Base-by-base conservation (phyloP, 2,113 vertebrate genomes). In the Pseudopodoces humilis region DNA sequence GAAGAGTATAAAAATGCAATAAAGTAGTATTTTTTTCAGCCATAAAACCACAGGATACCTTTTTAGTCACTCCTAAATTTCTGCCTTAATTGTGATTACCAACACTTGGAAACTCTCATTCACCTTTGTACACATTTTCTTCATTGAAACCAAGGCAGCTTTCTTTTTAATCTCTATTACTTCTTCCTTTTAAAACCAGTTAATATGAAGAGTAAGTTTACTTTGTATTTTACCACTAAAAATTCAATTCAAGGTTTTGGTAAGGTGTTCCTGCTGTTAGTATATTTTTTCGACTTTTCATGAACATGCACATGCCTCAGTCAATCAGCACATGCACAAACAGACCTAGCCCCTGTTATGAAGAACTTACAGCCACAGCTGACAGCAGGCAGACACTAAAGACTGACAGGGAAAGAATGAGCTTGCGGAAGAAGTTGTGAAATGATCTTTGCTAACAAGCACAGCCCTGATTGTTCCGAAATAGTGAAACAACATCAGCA, bases 291-390 rank as follows among this genome's bases (percentile, higher is more conserved):
- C 2, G 0, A 27, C 27, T 87, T 82, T 46, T 67, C 21, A 20
- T 49, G 50, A 31, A 46, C 9, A 41, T 28, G 11, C 6, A 6
- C n/a, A 19, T 23, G 28, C 5, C 8, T 69, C 63, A 76, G 8
- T 24, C 21, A 53, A 18, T 28, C 53, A 56, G 19, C 4, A 35
- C 6, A 28, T 4, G 5, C 24, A 41, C 5, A 58, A 72, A 15
- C 3, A 53, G 35, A 63, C 27, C 2, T 20, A 64, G 44, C 0
- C 17, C 5, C 44, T 30, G 5, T 15, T 52, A 53, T 0, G 18
- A 31, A 43, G 46, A 69, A 7, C 20, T 74, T 58, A 30, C 2
- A 15, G 30, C 9, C 46, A n/a, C 19, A 75, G 56, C 18, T 4
- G 4, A 19, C 11, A 60, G 43, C 22, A 70, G 31, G 19, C 37